phyloP scores from a whole-genome alignment of 2,113 vertebrate genomes.

The Nothobranchius kuhntae region DNA sequence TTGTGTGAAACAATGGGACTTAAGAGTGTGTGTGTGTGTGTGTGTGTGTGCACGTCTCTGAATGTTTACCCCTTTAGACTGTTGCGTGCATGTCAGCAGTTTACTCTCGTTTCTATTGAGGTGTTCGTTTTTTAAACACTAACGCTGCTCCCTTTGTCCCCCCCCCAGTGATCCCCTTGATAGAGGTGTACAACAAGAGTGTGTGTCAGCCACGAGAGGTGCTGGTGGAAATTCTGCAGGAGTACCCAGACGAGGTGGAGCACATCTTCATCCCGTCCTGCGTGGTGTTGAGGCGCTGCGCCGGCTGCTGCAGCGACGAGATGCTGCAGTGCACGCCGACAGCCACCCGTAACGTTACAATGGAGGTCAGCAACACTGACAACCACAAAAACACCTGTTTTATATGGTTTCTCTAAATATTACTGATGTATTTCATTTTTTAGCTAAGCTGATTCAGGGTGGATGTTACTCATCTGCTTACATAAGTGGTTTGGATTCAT shows the following conservation, averaged over 20 bases:
- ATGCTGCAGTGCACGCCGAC: slow-evolving; percentile 90
- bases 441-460: background rate
- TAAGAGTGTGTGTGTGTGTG: background rate
- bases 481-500: background rate
- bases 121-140: background rate
- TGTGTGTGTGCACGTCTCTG: background rate
- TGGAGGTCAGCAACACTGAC: slow-evolving; percentile 84
- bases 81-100: slow-evolving; percentile 6
- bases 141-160: slow-evolving; percentile 11
- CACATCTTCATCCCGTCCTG: slow-evolving; percentile 97
- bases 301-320: slow-evolving; percentile 94
- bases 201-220: slow-evolving; percentile 91
- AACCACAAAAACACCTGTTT: background rate
- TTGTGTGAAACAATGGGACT: slow-evolving; percentile 2
- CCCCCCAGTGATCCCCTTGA: slow-evolving; percentile 87
- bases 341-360: slow-evolving; percentile 87
- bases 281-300: slow-evolving; percentile 92
- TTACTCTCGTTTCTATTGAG: slow-evolving; percentile 15
- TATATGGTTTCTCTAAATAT: background rate
- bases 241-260: slow-evolving; percentile 95
- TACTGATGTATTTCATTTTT: background rate
- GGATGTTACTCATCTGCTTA: background rate
- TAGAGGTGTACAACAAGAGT: slow-evolving; percentile 93
- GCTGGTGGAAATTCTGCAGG: slow-evolving; percentile 96
- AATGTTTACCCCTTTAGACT: slow-evolving; percentile 6